A percentile compares a stretch with the other conserved stretches of the same genome.
Conservation (phyloP, 2,888 invertebrate genomes). For the Lottia scabra region DNA sequence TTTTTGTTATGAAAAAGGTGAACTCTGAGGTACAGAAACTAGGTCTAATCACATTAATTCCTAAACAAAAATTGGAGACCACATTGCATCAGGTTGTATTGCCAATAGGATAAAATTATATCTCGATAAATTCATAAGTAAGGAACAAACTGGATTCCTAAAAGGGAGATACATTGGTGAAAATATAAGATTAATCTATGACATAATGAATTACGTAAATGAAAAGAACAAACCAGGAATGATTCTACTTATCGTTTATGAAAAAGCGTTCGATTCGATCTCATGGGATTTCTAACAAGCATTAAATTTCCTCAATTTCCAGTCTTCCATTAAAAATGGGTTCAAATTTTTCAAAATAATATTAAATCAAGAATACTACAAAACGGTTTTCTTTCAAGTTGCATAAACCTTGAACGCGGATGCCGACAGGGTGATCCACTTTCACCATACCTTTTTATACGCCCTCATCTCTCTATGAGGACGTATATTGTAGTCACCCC, state of each 20-base stretch:
- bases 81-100: conserved; percentile 4
- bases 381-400: not conserved
- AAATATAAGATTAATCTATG: conserved; percentile 9
- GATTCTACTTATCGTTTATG: conserved; percentile 7
- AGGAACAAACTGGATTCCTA: conserved; percentile 10
- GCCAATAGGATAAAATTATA: not conserved
- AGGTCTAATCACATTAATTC: conserved; percentile 22
- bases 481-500: too few species aligned
- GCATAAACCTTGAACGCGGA: not conserved
- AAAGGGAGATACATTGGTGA: conserved; percentile 12
- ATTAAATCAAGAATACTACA: not conserved
- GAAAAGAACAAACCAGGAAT: not conserved
- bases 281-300: conserved; percentile 13
- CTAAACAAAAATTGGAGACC: conserved; percentile 14
- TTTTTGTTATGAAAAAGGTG: conserved; percentile 6
- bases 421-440: conserved; percentile 14
- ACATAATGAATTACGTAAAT: conserved; percentile 7
- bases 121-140: conserved; percentile 9
- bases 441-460: conserved; percentile 16
- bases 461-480: too few species aligned
- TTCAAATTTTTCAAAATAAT: not conserved
- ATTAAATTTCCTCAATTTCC: conserved; percentile 8
- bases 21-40: conserved; percentile 16
- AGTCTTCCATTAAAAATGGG: not conserved
- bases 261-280: conserved; percentile 16